Base-by-base conservation (phyloP, 2,888 invertebrate genomes). In the Pocota personata region DNA sequence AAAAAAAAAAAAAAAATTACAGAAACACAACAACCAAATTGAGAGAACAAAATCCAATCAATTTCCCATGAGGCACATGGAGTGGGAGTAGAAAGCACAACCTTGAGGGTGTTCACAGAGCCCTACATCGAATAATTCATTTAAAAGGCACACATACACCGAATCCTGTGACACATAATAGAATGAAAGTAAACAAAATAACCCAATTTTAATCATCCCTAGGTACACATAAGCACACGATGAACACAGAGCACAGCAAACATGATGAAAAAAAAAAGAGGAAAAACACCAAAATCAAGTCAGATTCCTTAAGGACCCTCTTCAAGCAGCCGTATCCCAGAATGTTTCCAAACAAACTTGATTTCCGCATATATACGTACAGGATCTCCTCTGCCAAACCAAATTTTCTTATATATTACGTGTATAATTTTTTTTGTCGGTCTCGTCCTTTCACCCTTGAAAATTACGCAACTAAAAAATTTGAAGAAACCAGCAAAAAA, bases 161-260 rank as follows among this genome's bases (percentile, higher is more conserved):
- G 19, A 27, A 14, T 8, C 71, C 16, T 66, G 48, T 67, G 66
- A 67, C 67, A 77, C 60, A 76, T 72, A 76, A 82, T 82, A 66
- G 76, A 86, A 82, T 82, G 58, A 82, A 82, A 86, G 80, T 86
- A 86, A 82, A 86, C 76, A 82, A 86, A 86, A 82, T 86, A 86
- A 86, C 76, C 86, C 86, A 86, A 86, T 86, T 86, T 86, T 86
- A 86, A 86, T 86, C 86, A 86, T 86, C 86, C 86, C 77, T 82
- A 67, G 82, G 67, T 82, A 77, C 76, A 83, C 55, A 83, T 66
- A 83, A 73, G 73, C 48, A 64, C 60, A 67, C 40, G 57, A 72
- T n/a, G n/a, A n/a, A n/a, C n/a, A n/a, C n/a, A n/a, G n/a, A n/a
- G n/a, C n/a, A n/a, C n/a, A n/a, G n/a, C 35, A 21, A 48, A 48